phyloP scores from a whole-genome alignment of 2,888 invertebrate genomes.

The Microctonus brassicae region DNA sequence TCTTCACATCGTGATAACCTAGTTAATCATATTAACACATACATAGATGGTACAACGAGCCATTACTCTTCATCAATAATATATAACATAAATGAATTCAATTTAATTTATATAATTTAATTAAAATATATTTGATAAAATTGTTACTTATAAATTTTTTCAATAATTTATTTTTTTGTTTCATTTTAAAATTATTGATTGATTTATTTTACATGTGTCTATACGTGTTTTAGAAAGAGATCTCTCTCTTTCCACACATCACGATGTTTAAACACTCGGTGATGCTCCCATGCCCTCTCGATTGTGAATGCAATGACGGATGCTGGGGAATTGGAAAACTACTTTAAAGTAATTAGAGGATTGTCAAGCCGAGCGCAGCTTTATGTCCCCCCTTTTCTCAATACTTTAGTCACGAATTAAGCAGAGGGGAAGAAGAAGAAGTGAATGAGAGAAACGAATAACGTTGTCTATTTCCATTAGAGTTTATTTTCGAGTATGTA shows the following conservation, averaged over 20 bases:
- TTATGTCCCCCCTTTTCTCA: conserved; percentile 40
- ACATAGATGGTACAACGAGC: not conserved
- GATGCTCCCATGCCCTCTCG: conserved; percentile 27
- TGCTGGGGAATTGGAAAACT: conserved; percentile 59
- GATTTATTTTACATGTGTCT: no score
- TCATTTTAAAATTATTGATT: no score
- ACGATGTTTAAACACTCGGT: conserved; percentile 28
- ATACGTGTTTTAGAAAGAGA: no score
- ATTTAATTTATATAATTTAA: no score
- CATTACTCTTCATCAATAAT: not conserved
- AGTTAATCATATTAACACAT: not conserved
- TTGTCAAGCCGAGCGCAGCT: conserved; percentile 57
- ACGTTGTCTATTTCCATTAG: no score
- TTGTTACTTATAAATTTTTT: no score
- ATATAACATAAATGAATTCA: not conserved
- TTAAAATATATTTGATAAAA: no score
- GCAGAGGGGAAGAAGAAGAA: not conserved
- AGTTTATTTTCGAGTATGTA: no score
- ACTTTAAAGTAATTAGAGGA: conserved; percentile 68
- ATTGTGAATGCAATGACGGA: not conserved
- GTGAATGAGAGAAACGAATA: not conserved
- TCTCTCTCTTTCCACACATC: no score
- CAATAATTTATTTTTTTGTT: no score
- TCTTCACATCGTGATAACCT: not conserved
- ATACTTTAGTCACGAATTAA: not conserved